A percentile compares a stretch with the other conserved stretches of the same genome.
These are phyloP conservation scores for Phengaris alcon DNA, from an alignment of 2,888 invertebrate genomes.

Conservation along the genomic window DNA sequence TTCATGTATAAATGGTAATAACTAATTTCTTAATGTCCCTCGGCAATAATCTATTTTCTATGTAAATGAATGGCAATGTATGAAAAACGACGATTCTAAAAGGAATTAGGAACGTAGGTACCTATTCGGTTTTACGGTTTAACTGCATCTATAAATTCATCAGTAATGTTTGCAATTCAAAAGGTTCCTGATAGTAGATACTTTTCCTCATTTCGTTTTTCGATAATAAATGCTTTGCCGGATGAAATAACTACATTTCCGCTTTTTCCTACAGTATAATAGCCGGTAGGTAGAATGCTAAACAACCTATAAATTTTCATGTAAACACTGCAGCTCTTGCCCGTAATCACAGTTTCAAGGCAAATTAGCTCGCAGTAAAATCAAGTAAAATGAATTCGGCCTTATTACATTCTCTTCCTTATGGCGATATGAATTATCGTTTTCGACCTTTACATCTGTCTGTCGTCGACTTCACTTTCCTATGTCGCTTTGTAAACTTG, in stretches of 20 bases:
- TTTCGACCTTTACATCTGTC: slow-evolving; percentile 24
- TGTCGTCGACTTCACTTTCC: slow-evolving; percentile 33
- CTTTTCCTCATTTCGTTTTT: slow-evolving; percentile 19
- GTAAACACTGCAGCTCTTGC: slow-evolving; percentile 15
- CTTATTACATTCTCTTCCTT: slow-evolving; percentile 22
- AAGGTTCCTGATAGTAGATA: neutral
- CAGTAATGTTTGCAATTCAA: neutral
- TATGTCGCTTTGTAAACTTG: slow-evolving; percentile 34
- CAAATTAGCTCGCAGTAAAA: slow-evolving; percentile 6
- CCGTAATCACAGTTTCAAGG: slow-evolving; percentile 12
- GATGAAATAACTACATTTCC: neutral
- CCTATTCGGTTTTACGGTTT: neutral
- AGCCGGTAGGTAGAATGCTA: slow-evolving; percentile 6
- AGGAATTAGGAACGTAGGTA: neutral
- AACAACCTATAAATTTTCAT: slow-evolving; percentile 15
- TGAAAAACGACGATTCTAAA: neutral
- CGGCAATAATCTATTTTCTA: too few relatives aligned
- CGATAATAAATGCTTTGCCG: slow-evolving; percentile 8
- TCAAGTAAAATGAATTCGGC: slow-evolving; percentile 7
- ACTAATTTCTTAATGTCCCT: neutral
- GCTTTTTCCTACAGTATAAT: slow-evolving; percentile 1
- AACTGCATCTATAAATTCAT: neutral
- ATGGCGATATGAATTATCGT: slow-evolving; percentile 11
- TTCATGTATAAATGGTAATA: too few relatives aligned
- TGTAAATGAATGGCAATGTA: too few relatives aligned